Evolutionary conservation across 2,797 vertebrate genomes (phyloP).

Genomic region (Schizothorax lantsangensis): DNA sequence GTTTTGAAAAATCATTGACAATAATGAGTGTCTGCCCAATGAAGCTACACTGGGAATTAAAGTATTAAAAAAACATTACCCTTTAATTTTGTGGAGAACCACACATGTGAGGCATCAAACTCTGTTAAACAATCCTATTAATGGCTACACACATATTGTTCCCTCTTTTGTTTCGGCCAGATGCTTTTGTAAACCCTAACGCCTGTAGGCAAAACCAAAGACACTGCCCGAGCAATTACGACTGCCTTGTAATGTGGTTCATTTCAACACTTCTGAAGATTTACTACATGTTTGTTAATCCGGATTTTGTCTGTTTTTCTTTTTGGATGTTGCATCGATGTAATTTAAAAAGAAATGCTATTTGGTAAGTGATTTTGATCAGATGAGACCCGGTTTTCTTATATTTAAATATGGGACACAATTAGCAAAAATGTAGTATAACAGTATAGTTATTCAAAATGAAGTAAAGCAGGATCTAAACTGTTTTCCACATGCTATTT

Average conservation of each 20-base stretch:
- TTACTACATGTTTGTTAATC: background rate
- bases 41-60: constrained; percentile 3
- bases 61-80: background rate
- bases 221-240: constrained; percentile 9
- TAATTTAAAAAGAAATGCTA: constrained; percentile 19
- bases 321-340: background rate
- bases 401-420: constrained; percentile 61
- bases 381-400: constrained; percentile 42
- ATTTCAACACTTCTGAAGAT: constrained; percentile 17
- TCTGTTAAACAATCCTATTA: constrained; percentile 36
- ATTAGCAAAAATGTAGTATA: constrained; percentile 54
- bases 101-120: constrained; percentile 21
- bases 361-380: constrained; percentile 25
- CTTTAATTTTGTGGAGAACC: constrained; percentile 10
- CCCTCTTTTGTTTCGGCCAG: constrained; percentile 21
- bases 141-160: background rate
- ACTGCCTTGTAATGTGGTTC: constrained; percentile 20
- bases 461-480: constrained; percentile 65
- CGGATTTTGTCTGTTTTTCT: background rate
- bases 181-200: constrained; percentile 2
- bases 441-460: constrained; percentile 55
- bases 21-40: background rate
- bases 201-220: constrained; percentile 17
- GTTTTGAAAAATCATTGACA: background rate
- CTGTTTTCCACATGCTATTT: constrained; percentile 72